Base-by-base conservation (phyloP, 2,797 vertebrate genomes). In the Sphenopsis melanotis region DNA sequence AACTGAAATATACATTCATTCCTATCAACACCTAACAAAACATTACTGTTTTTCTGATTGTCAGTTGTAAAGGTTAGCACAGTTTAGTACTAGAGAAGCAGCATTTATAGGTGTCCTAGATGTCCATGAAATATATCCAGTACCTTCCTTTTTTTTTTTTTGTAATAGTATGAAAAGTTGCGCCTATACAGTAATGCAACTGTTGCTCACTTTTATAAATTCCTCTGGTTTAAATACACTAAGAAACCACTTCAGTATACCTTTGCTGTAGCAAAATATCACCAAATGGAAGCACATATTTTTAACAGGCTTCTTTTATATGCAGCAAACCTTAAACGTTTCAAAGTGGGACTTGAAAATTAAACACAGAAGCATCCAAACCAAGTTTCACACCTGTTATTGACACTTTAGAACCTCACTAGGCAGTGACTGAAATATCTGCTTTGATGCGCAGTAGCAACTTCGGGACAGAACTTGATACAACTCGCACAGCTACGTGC, bases 401-500 rank as follows among this genome's bases (percentile, higher is more conserved):
- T 4, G 32, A 50, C 29, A 3, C 39, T 32, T 47, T 0, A 32
- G 23, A 15, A 39, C 36, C 37, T 34, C 7, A n/a, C 27, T 17
- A 7, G 29, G 46, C 44, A 34, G 29, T 1, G 41, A 24, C 44
- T 6, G 53, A 64, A 22, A 34, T 1, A 10, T 2, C 7, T 9
- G 37, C 37, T 49, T 46, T 4, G 37, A 56, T 4, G 12, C 12
- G 1, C 26, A 49, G 64, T 16, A 27, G 27, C 29, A 55, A 0
- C 68, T 36, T 13, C 7, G 19, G 15, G 15, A 20, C 49, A 29
- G 41, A 9, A 21, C 26, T 29, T 1, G 15, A 16, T 4, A 19
- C 6, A 15, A 8, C 15, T 15, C 44, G 0, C 3, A 10, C 41
- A 29, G 24, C n/a, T 10, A 4, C 6, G 0, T 0, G 16, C 4